These are phyloP conservation scores for Ia io DNA, from an alignment of 2,113 vertebrate species.

Conservation along the genomic window DNA sequence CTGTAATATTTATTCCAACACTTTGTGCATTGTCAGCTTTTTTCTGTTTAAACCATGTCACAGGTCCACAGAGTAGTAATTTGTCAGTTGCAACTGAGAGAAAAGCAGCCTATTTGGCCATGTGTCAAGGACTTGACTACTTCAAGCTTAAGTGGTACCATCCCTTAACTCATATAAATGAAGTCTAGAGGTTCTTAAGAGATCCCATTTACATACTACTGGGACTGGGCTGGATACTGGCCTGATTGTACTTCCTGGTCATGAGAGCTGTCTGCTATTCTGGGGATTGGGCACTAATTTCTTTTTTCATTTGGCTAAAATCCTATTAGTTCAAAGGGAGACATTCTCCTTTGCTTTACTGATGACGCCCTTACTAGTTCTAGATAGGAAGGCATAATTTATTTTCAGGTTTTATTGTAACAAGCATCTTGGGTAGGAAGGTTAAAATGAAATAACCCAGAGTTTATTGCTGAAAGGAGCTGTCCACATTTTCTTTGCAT, in stretches of 20 bases:
- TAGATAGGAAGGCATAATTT: slow-evolving; percentile 32
- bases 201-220: neutral
- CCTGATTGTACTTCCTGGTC: slow-evolving; percentile 47
- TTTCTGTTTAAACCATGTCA: slow-evolving; percentile 29
- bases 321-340: slow-evolving; percentile 46
- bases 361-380: slow-evolving; percentile 31
- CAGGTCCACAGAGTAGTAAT: neutral
- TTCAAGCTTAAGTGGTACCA: neutral
- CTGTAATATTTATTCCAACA: slow-evolving; percentile 36
- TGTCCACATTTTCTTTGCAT: slow-evolving; percentile 38
- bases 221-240: neutral
- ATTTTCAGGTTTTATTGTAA: slow-evolving; percentile 27
- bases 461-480: slow-evolving; percentile 24
- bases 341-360: slow-evolving; percentile 18
- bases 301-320: slow-evolving; percentile 21
- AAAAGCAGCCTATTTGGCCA: slow-evolving; percentile 15
- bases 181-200: slow-evolving; percentile 1
- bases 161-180: slow-evolving; percentile 29
- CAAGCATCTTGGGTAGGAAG: slow-evolving; percentile 28
- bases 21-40: slow-evolving; percentile 18
- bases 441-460: slow-evolving; percentile 26
- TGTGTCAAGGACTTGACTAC: neutral
- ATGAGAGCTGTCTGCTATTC: slow-evolving; percentile 20
- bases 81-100: neutral
- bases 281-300: slow-evolving; percentile 7